Evolutionary conservation across 2,113 vertebrate genomes (phyloP).

Genomic region (Ictalurus punctatus): DNA sequence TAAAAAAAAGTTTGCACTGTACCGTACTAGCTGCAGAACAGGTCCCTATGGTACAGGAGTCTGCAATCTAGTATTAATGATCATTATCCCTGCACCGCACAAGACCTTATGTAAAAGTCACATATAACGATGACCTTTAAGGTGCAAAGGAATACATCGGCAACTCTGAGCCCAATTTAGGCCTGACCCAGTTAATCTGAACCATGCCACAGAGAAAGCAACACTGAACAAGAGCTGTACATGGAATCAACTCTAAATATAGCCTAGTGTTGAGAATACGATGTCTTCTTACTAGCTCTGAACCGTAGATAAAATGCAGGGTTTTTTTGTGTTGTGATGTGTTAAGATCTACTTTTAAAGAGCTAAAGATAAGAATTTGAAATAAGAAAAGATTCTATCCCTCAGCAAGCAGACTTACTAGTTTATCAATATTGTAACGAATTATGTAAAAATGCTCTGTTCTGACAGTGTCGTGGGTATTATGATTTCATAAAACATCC

Average conservation of each 20-base stretch:
- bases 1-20: not conserved
- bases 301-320: not conserved
- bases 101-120: not conserved
- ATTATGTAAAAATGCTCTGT: not conserved
- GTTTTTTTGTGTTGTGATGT: not conserved
- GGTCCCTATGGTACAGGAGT: not conserved
- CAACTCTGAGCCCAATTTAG: not conserved
- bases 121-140: not conserved
- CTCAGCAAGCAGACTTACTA: not conserved
- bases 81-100: not conserved
- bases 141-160: not conserved
- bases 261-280: not conserved
- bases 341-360: not conserved
- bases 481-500: not conserved
- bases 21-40: not conserved
- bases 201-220: conserved; percentile 2
- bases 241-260: conserved; percentile 12
- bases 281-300: not conserved
- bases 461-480: not conserved
- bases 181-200: conserved; percentile 18
- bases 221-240: not conserved
- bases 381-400: not conserved
- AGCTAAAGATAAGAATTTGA: not conserved
- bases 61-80: not conserved
- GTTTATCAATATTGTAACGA: not conserved